These are phyloP conservation scores for Pasiphila rectangulata DNA, from an alignment of 2,888 invertebrate genomes.

Conservation along the genomic window DNA sequence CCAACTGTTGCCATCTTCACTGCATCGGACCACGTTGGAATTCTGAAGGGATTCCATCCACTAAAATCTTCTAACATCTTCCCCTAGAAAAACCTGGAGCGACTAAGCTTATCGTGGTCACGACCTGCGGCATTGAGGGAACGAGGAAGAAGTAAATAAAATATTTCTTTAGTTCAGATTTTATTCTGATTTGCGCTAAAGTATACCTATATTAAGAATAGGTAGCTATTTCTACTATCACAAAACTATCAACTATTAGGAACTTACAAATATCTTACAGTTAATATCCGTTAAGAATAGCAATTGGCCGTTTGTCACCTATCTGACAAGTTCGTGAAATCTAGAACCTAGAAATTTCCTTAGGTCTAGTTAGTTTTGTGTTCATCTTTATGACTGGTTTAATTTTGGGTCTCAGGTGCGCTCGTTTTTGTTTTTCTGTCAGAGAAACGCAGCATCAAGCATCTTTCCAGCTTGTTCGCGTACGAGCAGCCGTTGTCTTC, in stretches of 20 bases:
- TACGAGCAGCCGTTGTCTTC: slow-evolving; percentile 75
- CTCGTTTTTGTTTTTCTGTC: slow-evolving; percentile 53
- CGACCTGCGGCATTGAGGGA: too few relatives aligned
- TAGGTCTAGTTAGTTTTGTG: too few relatives aligned
- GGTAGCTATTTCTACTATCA: background rate
- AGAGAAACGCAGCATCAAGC: slow-evolving; percentile 65
- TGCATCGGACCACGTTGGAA: too few relatives aligned
- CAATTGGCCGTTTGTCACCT: slow-evolving; percentile 5
- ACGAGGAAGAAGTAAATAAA: slow-evolving; percentile 15
- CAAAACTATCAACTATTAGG: slow-evolving; percentile 7
- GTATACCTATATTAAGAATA: background rate
- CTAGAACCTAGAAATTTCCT: too few relatives aligned
- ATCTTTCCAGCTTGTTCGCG: slow-evolving; percentile 70
- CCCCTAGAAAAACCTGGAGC: too few relatives aligned
- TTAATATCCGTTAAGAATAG: slow-evolving; percentile 5
- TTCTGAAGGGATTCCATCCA: too few relatives aligned
- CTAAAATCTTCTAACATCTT: too few relatives aligned
- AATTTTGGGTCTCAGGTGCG: slow-evolving; percentile 24
- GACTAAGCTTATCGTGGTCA: too few relatives aligned
- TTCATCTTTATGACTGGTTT: too few relatives aligned
- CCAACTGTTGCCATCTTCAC: too few relatives aligned
- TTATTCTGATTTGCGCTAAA: slow-evolving; percentile 50
- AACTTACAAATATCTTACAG: slow-evolving; percentile 3
- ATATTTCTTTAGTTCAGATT: slow-evolving; percentile 37
- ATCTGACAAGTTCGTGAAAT: too few relatives aligned